Conservation (phyloP, 1,140 invertebrate species). For the Bombyx mandarina region DNA sequence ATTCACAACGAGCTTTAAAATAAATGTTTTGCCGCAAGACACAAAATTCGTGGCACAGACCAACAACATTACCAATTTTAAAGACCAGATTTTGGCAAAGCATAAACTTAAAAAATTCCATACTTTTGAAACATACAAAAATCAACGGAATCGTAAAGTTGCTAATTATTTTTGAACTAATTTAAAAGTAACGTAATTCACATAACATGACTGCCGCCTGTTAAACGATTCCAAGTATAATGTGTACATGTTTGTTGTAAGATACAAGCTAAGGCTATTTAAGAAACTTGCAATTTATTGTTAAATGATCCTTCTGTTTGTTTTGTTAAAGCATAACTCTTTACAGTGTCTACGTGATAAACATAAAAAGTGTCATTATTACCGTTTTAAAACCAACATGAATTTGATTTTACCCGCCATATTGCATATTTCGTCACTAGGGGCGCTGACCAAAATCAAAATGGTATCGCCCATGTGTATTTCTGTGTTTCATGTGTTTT, state of each 20-base stretch:
- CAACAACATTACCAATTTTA: slow-evolving; percentile 33
- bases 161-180: slow-evolving; percentile 41
- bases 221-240: no score
- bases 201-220: no score
- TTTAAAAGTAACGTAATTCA: background rate
- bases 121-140: slow-evolving; percentile 49
- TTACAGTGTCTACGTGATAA: no score
- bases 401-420: slow-evolving; percentile 31
- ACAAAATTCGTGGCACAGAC: slow-evolving; percentile 44
- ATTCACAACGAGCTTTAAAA: slow-evolving; percentile 51
- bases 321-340: no score
- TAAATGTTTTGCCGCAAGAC: slow-evolving; percentile 38
- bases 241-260: no score
- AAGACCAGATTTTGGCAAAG: slow-evolving; percentile 34
- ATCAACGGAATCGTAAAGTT: slow-evolving; percentile 45
- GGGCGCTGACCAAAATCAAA: slow-evolving; percentile 37
- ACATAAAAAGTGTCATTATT: no score
- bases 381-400: no score
- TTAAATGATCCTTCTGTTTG: no score
- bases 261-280: no score
- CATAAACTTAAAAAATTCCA: slow-evolving; percentile 41
- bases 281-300: no score
- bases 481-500: slow-evolving; percentile 21
- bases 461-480: slow-evolving; percentile 46
- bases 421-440: slow-evolving; percentile 21